Percentiles rank a stretch among this genome's conserved stretches.
phyloP scores from a whole-genome alignment of 2,113 vertebrate species.

The Crocuta crocuta region DNA sequence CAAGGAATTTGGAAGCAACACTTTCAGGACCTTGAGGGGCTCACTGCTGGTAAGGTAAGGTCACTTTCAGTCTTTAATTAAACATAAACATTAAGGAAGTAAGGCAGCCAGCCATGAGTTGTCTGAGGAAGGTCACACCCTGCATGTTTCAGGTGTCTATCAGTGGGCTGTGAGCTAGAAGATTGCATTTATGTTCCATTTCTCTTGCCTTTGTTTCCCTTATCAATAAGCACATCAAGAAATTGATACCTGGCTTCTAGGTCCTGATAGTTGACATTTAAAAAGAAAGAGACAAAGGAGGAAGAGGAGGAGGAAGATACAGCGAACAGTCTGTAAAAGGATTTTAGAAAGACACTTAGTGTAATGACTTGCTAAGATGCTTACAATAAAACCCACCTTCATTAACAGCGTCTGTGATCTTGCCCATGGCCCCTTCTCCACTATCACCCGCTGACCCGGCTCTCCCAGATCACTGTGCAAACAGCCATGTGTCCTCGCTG shows the following conservation, averaged over 20 bases:
- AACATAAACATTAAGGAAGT: too few species aligned
- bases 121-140: too few species aligned
- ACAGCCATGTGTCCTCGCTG: neutral
- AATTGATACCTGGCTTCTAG: neutral
- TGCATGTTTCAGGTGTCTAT: too few species aligned
- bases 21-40: too few species aligned
- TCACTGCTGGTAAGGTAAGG: too few species aligned
- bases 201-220: too few species aligned
- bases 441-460: neutral
- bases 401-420: fast-evolving
- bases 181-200: too few species aligned
- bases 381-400: neutral
- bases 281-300: neutral
- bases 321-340: neutral
- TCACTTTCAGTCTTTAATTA: too few species aligned
- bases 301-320: neutral
- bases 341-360: neutral
- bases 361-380: neutral
- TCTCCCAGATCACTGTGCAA: neutral
- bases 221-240: neutral
- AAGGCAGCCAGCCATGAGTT: too few species aligned
- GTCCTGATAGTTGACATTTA: neutral
- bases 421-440: neutral
- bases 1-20: too few species aligned
- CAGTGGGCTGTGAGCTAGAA: too few species aligned